These are phyloP conservation scores for Falco berigora DNA, from an alignment of 2,797 vertebrate species.

Conservation along the genomic window DNA sequence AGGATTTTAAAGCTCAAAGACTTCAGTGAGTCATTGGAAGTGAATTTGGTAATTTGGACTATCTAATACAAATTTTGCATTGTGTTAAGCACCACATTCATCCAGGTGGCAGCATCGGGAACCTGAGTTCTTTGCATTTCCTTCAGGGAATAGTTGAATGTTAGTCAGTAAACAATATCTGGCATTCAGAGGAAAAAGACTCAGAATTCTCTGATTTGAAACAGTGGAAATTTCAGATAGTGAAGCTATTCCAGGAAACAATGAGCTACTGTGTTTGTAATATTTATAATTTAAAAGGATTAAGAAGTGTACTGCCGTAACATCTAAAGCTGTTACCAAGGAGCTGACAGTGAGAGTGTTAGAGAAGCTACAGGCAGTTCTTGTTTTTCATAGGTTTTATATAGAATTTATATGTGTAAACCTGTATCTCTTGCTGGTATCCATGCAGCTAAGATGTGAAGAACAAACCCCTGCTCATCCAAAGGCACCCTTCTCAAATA, in stretches of 20 bases:
- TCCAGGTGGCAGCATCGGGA: not conserved
- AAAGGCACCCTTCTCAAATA: not conserved
- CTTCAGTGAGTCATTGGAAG: constrained; percentile 30
- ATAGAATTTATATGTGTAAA: not conserved
- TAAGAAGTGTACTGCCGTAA: not conserved
- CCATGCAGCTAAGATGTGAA: not conserved
- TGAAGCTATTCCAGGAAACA: not conserved
- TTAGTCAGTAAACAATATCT: not conserved
- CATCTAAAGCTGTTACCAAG: not conserved
- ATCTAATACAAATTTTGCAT: not conserved
- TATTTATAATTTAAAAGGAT: not conserved
- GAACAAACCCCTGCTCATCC: not conserved
- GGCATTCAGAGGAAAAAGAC: not conserved
- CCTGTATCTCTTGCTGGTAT: not conserved
- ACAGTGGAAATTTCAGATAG: not conserved
- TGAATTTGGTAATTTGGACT: constrained; percentile 9
- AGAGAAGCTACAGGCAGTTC: not conserved
- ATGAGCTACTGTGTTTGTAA: not conserved
- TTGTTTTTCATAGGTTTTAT: not conserved
- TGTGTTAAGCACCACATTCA: not conserved
- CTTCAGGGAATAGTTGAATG: not conserved
- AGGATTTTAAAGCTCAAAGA: constrained; percentile 4
- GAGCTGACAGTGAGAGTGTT: not conserved
- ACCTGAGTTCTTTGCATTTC: not conserved
- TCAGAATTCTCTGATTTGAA: not conserved